Base-by-base conservation (phyloP, 2,888 invertebrate species). In the Lissonota sp. region DNA sequence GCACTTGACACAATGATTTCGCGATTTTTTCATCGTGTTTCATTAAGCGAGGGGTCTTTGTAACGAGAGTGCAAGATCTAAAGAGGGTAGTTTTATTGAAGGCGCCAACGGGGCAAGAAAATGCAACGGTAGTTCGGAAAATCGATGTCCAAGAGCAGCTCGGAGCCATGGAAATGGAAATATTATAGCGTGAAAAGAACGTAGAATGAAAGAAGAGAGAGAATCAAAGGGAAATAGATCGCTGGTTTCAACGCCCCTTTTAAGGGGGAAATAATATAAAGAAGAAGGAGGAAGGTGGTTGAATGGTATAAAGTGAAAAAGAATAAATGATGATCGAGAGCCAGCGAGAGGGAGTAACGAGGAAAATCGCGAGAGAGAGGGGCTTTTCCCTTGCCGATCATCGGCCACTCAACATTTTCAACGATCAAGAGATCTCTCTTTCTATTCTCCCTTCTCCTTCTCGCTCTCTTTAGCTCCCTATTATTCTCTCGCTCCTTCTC, bases 101-200 rank as follows among this genome's bases (percentile, higher is more conserved):
- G 39, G 5, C 49, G 49, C 14, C 16, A 49, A 40, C 49, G 0
- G 58, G 14, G 66, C 39, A 40, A 39, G 26, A 39, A 10, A 40
- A 8, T 26, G 26, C 44, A 63, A 63, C 69, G 55, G 63, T 66
- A 44, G 72, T 39, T 67, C 67, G 72, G 64, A 55, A 60, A 80
- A 76, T 80, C 75, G 75, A 80, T 75, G 66, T 6, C 5, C 63
- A 55, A 40, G 75, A 80, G 37, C 62, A 53, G 75, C 66, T 55
- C 75, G 62, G 26, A 67, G 75, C 75, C 46, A 67, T 80, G 66
- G 80, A 80, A 76, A 80, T 80, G 75, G 75, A 76, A 76, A 80
- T 75, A 63, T 64, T 51, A 49, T 58, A 51, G 63, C 39, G 44
- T 60, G 63, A 58, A 80, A 77, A 72, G 71, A 71, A 74, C 39